Base-by-base conservation (phyloP, 2,888 invertebrate species). In the Axea sp. region DNA sequence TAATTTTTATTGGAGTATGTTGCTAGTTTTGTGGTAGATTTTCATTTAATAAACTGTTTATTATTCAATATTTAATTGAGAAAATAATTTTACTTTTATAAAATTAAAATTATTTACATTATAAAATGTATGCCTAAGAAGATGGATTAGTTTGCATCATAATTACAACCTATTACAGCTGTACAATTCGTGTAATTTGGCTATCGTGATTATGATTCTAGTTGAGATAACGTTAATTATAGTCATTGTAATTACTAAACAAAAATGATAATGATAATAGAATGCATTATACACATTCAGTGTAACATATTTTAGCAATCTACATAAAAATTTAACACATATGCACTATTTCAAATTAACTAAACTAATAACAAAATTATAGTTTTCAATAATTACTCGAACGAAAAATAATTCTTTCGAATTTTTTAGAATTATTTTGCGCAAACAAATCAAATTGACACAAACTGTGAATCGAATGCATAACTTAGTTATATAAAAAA, bases 171-270 rank as follows among this genome's bases (percentile, higher is more conserved):
- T 7, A 37, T 45, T 62, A 41, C 22, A 39, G 9, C 14, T 11
- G 22, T 31, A 41, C 22, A 33, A 49, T 41, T 57, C 4, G 11
- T n/a, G 37, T 41, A 49, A 67, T 49, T 67, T 39, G 12, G 11
- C 39, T 41, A 57, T 37, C 41, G 24, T 26, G 39, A 31, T 49
- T 41, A 57, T 49, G 55, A 57, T 57, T 67, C 22, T 7, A 39
- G 9, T 2, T 15, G 22, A 57, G 57, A 57, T 67, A 67, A 67
- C 15, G 19, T 31, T 57, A 57, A 67, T 57, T 67, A 37, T 15
- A 31, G 28, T 41, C 45, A 67, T 55, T 55, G 31, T 55, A 67
- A 65, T 55, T 55, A 35, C 65, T 65, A 55, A 55, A 45, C 39
- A 31, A 14, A 3, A 37, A 45, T 47, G 45, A 37, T 55, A 41